These are phyloP conservation scores for Drosophila mimetica DNA, from an alignment of 2,888 invertebrate species.

Conservation along the genomic window DNA sequence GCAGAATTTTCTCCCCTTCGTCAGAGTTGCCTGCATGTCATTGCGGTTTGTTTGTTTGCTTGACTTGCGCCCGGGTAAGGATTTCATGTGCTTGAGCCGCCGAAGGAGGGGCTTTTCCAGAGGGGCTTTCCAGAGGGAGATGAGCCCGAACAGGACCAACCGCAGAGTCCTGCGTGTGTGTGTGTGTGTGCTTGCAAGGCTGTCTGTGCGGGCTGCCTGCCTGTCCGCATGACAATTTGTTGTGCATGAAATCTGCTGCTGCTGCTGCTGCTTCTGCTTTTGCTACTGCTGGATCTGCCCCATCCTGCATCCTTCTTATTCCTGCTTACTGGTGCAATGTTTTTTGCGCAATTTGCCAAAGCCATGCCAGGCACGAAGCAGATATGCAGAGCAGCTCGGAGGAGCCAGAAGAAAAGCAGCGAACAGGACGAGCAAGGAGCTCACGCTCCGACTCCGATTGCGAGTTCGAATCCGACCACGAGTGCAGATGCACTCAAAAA, in stretches of 20 bases:
- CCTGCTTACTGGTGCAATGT: conserved; percentile 59
- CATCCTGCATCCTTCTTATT: conserved; percentile 9
- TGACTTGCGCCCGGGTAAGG: conserved; percentile 77
- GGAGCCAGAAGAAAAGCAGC: conserved; percentile 31
- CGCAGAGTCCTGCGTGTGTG: conserved; percentile 50
- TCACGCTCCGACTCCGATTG: conserved; percentile 51
- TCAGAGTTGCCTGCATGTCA: conserved; percentile 68
- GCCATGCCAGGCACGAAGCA: conserved; percentile 70
- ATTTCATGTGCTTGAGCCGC: conserved; percentile 75
- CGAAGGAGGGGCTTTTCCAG: conserved; percentile 16
- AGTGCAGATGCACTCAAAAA: conserved; percentile 20
- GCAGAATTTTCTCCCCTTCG: conserved; percentile 36
- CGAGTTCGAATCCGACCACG: conserved; percentile 29
- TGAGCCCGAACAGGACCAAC: conserved; percentile 58
- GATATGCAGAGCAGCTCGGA: conserved; percentile 46
- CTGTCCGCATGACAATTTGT: conserved; percentile 79
- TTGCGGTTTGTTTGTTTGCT: conserved; percentile 78
- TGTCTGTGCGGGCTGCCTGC: conserved; percentile 65
- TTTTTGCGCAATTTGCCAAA: conserved; percentile 77
- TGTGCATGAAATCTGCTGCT: conserved; percentile 73
- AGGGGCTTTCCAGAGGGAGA: neutral
- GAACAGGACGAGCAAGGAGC: conserved; percentile 32
- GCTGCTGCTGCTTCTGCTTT: conserved; percentile 7
- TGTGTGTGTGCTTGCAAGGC: conserved; percentile 20
- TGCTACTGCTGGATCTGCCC: conserved; percentile 14